A percentile compares a stretch with the other conserved stretches of the same genome.
Evolutionary conservation across 2,113 vertebrate species (phyloP).

Genomic region (Pardalotus punctatus): DNA sequence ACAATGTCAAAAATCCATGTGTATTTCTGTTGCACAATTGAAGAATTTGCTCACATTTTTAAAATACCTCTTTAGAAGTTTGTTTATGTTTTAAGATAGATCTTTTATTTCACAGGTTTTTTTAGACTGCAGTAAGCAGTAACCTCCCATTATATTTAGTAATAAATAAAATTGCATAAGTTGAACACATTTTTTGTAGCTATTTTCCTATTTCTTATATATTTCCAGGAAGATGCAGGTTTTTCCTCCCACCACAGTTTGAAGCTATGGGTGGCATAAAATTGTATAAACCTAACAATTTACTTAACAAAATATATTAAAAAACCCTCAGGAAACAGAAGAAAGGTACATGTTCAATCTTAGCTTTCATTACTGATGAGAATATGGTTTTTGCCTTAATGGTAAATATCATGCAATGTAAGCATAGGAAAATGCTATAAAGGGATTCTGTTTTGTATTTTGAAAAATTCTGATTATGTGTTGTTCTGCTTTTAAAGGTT

Average conservation of each 20-base stretch:
- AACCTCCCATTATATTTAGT: neutral
- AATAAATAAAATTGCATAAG: neutral
- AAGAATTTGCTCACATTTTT: neutral
- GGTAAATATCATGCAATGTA: neutral
- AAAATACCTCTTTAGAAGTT: neutral
- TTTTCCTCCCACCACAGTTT: neutral
- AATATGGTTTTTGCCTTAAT: neutral
- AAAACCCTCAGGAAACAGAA: neutral
- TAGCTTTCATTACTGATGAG: neutral
- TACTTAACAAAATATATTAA: neutral
- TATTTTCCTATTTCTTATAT: neutral
- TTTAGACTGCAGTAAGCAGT: neutral
- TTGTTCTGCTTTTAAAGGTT: neutral
- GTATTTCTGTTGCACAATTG: neutral
- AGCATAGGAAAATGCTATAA: neutral
- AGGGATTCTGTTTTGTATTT: neutral
- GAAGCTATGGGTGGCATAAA: neutral
- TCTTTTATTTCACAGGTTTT: neutral
- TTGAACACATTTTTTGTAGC: neutral
- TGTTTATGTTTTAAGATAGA: neutral
- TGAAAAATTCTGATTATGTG: neutral
- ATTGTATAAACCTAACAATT: neutral
- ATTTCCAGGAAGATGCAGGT: neutral
- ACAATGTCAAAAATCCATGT: neutral
- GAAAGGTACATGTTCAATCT: neutral